Base-by-base conservation (phyloP, 2,888 invertebrate species). In the Tuta absoluta region DNA sequence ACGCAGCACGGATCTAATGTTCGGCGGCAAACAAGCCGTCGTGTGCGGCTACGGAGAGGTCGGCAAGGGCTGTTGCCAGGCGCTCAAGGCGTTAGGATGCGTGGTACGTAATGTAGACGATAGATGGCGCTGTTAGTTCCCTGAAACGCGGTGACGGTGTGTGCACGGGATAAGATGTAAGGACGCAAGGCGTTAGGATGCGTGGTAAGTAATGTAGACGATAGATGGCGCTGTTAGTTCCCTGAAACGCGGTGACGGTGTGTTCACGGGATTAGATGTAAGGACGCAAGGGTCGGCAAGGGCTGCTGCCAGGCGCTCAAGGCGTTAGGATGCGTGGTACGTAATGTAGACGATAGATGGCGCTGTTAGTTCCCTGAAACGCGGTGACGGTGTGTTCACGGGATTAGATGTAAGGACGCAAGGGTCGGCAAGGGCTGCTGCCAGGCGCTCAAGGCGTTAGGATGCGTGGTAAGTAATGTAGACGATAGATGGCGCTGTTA, bases 41-140 rank as follows among this genome's bases (percentile, higher is more conserved):
- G 96, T 99, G 51, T 98, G 98, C 84, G 98, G 86, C 98, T 99
- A 98, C 81, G 99, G 99, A 0, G 98, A 99, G 90, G 98, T 99
- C 48, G 98, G 98, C 41, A 99, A 99, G 87, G 98, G 98, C 0
- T 98, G 98, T 86, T 97, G 98, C 71, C 98, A 98, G 82, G 98
- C 98, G 7, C 90, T 99, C 14, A 98, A 98, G 86, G 98, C 98
- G 0, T 93, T 99, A 68, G 99, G 99, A 14, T 97, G 98, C 87
- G 96, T 98, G 76, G 98, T 98, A 67, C 96, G 96, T 33, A 4
- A 57, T 24, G n/a, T n/a, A 14, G 12, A 14, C 41, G n/a, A 14
- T 1, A 12, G n/a, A 41, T 41, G 14, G n/a, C 41, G 41, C 41
- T n/a, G 12, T 2, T 41, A 14, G 33, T 33, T 41, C 8, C 14